Percentiles rank a stretch among this genome's conserved stretches.
Evolutionary conservation across 1,140 invertebrate genomes (phyloP).

Genomic region (Drosophila tani): DNA sequence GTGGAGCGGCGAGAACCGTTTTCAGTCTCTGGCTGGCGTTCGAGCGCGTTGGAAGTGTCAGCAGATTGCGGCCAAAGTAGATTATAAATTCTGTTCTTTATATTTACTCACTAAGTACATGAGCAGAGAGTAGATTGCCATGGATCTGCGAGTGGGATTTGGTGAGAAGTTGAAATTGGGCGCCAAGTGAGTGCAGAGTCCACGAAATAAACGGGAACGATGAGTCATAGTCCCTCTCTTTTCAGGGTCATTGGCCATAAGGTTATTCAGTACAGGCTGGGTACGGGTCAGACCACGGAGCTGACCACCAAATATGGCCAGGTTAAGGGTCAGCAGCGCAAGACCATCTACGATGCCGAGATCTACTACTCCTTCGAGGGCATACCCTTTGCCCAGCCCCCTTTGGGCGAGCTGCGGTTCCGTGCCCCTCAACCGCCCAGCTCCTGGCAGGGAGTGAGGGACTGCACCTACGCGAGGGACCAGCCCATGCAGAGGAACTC

Average conservation of each 20-base stretch:
- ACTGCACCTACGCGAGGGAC: constrained; percentile 70
- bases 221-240: constrained; percentile 33
- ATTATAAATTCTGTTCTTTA: constrained; percentile 11
- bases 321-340: constrained; percentile 62
- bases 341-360: constrained; percentile 66
- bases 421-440: constrained; percentile 86
- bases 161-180: constrained; percentile 59
- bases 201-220: neutral
- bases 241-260: constrained; percentile 64
- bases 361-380: constrained; percentile 85
- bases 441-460: constrained; percentile 86
- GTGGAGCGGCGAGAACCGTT: constrained; percentile 42
- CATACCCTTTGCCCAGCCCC: constrained; percentile 89
- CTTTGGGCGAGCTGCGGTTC: constrained; percentile 88
- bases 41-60: constrained; percentile 60
- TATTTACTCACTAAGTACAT: constrained; percentile 17
- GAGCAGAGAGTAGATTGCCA: constrained; percentile 7
- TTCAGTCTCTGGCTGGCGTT: constrained; percentile 64
- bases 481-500: constrained; percentile 68
- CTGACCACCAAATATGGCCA: constrained; percentile 61
- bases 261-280: constrained; percentile 57
- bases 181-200: constrained; percentile 55
- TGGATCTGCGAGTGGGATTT: constrained; percentile 63
- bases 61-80: constrained; percentile 29
- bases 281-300: constrained; percentile 48